Evolutionary conservation across 2,113 vertebrate species (phyloP), one percentile per base, ranked within the genome.

Genomic region (Todiramphus saurophagus): DNA sequence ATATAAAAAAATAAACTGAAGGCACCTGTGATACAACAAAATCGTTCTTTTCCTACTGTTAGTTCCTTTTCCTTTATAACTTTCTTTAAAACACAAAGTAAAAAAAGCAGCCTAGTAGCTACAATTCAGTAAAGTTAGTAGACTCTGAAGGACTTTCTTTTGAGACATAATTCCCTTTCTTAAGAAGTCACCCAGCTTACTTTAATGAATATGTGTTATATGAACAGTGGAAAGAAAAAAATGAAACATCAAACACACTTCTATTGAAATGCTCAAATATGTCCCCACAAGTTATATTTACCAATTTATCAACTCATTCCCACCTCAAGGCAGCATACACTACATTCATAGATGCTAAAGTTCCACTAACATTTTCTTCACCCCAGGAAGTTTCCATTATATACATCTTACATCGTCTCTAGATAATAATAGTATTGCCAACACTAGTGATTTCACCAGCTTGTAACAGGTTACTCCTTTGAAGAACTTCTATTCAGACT

Each of bases 401-500:
- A 56, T 30, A 21, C 9, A 5, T 44, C 35, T 62, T 8, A 3
- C 37, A 18, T 56, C 86, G 53, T 76, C 59, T 77, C 58, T 44
- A 66, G 56, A 70, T 55, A 80, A 68, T 56, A 90, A 75, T 25
- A 67, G 37, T 35, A 82, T 64, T 82, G 43, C 87, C 69, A 89
- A 44, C 67, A 87, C 6, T 80, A 58, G 31, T 76, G 86, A 75
- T 80, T 95, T 63, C 30, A 62, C 60, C 92, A 93, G 44, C 81
- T 87, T 79, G 67, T 93, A 92, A 96, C 37, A 92, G 78, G 66
- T 89, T 91, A 95, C 89, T 73, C 46, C 56, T 79, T 87, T 94
- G 55, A 94, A 89, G 88, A 93, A 37, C 76, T 90, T 87, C 77
- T 90, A 56, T 96, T 85, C 63, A 89, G 68, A 83, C 41, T 73